Evolutionary conservation across 2,888 invertebrate genomes (phyloP), one percentile per base, ranked within the genome.

Genomic region (Dolomedes plantarius): DNA sequence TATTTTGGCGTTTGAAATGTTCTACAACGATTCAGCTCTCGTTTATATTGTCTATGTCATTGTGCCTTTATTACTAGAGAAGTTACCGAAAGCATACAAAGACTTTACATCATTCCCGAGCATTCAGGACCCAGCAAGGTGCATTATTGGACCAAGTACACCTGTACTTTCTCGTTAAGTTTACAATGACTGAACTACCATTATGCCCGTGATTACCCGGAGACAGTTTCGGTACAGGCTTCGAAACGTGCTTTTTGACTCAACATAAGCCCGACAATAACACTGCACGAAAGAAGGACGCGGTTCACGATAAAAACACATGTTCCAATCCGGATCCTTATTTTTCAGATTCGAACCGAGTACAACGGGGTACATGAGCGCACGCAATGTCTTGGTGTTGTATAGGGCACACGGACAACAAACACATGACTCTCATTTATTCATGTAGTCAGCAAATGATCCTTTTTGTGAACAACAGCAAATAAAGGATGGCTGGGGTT

Each of bases 281-380:
- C 32, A 56, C 68, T 62, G 32, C 39, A 28, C 50, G 29, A 56
- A 56, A 56, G 56, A 75, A 75, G 36, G 62, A 31, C 56, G 41
- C 39, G 46, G 64, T 39, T 69, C 69, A 69, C 31, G 81, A 81
- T 68, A 81, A 81, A 75, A 75, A 81, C 81, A 81, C 27, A 36
- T 81, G 81, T 81, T 75, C 74, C 28, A n/a, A 67, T 41, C 62
- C 56, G 29, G 41, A 67, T 19, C 41, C 27, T 69, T 41, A 28
- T 41, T 80, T 36, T 50, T 67, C 11, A 9, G 7, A 23, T 28
- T 67, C 32, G 7, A 9, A 67, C 32, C 16, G 9, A 32, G 19
- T 23, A 16, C n/a, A 67, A 32, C 67, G 13, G 32, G 13, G 67
- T 11, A 23, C 31, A 32, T 32, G 7, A 32, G 6, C 28, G 32